These are phyloP conservation scores for Orientallactaga sibirica DNA, from an alignment of 2,797 vertebrate species.

Conservation along the genomic window DNA sequence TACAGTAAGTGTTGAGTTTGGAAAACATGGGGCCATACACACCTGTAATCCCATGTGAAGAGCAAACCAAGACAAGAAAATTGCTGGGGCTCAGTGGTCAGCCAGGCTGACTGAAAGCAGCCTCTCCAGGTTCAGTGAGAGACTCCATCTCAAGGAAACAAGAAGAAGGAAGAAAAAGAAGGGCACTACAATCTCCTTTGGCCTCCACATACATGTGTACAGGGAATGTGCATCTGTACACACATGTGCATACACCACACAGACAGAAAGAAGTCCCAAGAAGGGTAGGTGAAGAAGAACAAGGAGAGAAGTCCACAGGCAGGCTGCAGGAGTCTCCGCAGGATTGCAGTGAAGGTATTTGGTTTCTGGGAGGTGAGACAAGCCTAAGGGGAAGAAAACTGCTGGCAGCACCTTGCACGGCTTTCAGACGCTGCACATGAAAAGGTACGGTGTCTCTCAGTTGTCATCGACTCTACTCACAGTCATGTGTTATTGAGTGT, in stretches of 20 bases:
- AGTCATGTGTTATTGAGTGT: not conserved
- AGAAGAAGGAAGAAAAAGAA: too few relatives aligned
- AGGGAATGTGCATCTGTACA: too few relatives aligned
- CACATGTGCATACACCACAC: too few relatives aligned
- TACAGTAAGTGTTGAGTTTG: accelerated
- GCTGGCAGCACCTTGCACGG: too few relatives aligned
- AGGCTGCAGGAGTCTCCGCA: not conserved
- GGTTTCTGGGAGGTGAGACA: not conserved
- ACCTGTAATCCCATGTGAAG: too few relatives aligned
- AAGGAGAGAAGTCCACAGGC: not conserved
- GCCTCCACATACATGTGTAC: too few relatives aligned
- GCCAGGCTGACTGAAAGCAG: too few relatives aligned
- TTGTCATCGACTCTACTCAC: not conserved
- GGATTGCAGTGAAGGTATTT: not conserved
- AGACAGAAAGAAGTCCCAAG: not conserved
- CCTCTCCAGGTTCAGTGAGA: too few relatives aligned
- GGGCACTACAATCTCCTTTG: too few relatives aligned
- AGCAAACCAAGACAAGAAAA: too few relatives aligned
- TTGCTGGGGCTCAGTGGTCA: too few relatives aligned
- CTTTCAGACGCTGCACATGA: not conserved
- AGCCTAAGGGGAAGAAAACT: not conserved
- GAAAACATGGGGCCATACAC: not conserved
- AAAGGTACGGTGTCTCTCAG: not conserved
- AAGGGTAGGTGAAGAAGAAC: accelerated
- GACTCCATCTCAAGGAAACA: too few relatives aligned